Base-by-base conservation (phyloP, 2,113 vertebrate species). In the Tauraco erythrolophus region DNA sequence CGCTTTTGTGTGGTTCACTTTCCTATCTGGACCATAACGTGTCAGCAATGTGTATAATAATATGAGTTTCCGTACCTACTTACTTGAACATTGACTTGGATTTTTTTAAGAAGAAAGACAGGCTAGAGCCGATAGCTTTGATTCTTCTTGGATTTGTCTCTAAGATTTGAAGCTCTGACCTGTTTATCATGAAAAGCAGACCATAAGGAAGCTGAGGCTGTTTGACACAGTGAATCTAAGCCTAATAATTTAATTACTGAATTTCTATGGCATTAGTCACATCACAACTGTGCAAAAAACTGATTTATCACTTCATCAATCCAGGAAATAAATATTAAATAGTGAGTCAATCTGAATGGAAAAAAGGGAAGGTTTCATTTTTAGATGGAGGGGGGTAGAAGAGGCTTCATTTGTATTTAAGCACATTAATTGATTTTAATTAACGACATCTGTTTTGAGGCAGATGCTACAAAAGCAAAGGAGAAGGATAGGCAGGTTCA, bases 251-350 rank as follows among this genome's bases (percentile, higher is more conserved):
- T 22, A 89, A 80, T 88, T 89, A 86, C 23, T n/a, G 4, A 43
- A 33, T 85, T 66, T 92, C 48, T 76, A 33, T 79, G 61, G 62
- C 37, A 41, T 71, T 85, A 83, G 64, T 43, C 11, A 17, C 58
- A 50, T 74, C 64, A 84, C 17, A 14, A 23, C 41, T 72, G 14
- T 69, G 45, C 35, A 84, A 2, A 2, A 80, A 77, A 43, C 37
- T 62, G 54, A 87, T 84, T 95, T 81, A 84, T 74, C 6, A 16
- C 41, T 89, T 89, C 54, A 70, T 43, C 64, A 81, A 53, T 18
- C 17, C 37, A 65, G 51, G 50, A 94, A 91, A 84, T 56, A 85
- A 88, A 92, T 71, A 82, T 79, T 50, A 71, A 79, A 64, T 56
- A 31, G 9, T 28, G 37, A 66, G 11, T 70, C 41, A 54, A 31